phyloP scores from a whole-genome alignment of 1,140 invertebrate species.

The Hyphantria cunea region DNA sequence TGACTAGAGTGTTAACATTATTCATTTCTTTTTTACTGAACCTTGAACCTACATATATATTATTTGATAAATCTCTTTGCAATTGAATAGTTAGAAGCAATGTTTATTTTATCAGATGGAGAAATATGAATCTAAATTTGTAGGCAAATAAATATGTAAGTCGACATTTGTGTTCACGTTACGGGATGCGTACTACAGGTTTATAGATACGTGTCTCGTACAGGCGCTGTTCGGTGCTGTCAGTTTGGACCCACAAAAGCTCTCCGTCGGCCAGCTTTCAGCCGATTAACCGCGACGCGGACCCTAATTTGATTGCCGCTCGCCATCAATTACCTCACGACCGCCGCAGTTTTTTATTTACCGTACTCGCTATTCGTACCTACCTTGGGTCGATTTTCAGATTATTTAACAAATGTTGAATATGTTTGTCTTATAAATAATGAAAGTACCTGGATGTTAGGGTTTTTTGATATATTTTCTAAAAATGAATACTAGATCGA shows the following conservation, averaged over 20 bases:
- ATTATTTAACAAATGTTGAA: conserved; percentile 51
- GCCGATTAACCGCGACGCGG: conserved; percentile 72
- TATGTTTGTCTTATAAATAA: no score
- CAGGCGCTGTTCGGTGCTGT: conserved; percentile 21
- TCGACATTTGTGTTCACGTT: not conserved
- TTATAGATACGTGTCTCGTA: not conserved
- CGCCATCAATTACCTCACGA: conserved; percentile 70
- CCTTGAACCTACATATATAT: no score
- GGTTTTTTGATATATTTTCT: no score
- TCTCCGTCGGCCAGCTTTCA: conserved; percentile 69
- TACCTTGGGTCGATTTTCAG: conserved; percentile 42
- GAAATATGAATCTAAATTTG: no score
- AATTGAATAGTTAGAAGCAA: no score
- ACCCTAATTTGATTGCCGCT: conserved; percentile 77
- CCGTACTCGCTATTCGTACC: conserved; percentile 44
- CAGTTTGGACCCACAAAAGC: conserved; percentile 56
- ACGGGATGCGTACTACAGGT: not conserved
- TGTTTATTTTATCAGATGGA: no score
- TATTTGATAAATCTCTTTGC: no score
- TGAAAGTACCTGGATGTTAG: no score
- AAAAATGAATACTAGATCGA: no score
- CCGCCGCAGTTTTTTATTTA: conserved; percentile 72
- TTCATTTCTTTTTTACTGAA: no score
- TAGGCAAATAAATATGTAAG: no score
- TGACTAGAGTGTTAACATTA: no score